Evolutionary conservation across 2,888 invertebrate species (phyloP), one percentile per base, ranked within the genome.

Genomic region (Beris chalybata): DNA sequence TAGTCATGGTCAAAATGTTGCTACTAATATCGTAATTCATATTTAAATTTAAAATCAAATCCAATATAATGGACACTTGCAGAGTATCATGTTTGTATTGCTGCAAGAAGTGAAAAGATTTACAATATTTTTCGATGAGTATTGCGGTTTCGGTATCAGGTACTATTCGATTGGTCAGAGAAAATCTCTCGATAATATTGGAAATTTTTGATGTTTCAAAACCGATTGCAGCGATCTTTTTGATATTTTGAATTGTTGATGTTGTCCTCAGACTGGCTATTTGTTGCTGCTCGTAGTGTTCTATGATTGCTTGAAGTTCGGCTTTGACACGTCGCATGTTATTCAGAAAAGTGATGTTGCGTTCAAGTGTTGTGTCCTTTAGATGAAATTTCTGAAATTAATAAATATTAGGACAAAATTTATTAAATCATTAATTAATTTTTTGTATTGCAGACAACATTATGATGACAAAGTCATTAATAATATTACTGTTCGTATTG

Each of bases 261-360:
- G 38, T 66, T 68, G n/a, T 71, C 67, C 30, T 50, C 11, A 61
- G 63, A 15, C 47, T 64, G 45, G 72, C 50, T 22, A 22, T 22
- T 29, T 74, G 75, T 66, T 79, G 73, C 3, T 74, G 69, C 57
- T 74, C 72, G 66, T 79, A 80, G 67, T 76, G 76, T 9, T 75
- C 71, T 70, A 78, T 79, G 15, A 79, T 76, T n/a, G 63, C 66
- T 2, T 76, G 68, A 7, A 81, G 70, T 69, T 79, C 78, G 15
- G 73, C 73, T 66, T 79, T 80, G 6, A 78, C 74, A 54, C 74
- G 74, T 64, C 79, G 83, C 56, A 90, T 82, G 70, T 87, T 86
- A 76, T 89, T 86, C 29, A 88, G 87, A 76, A 89, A 90, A 67
- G 84, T 83, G n/a, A 90, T 84, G 78, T 90, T 89, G 0, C 84